phyloP scores from a whole-genome alignment of 1,140 invertebrate species.

The Tetramorium parvispinum region DNA sequence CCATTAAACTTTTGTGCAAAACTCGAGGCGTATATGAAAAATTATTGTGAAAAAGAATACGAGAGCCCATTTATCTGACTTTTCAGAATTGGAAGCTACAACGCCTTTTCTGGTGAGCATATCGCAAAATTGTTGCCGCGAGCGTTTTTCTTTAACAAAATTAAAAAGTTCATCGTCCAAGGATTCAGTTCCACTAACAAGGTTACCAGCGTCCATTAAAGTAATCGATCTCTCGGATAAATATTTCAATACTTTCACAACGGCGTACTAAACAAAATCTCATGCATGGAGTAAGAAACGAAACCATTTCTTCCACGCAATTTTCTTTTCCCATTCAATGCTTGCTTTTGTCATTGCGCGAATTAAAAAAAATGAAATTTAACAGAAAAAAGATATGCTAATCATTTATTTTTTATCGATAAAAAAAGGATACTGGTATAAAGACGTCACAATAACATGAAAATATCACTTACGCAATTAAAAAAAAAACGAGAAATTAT shows the following conservation, averaged over 20 bases:
- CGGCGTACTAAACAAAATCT: conserved; percentile 21
- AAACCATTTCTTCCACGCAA: neutral
- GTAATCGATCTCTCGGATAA: conserved; percentile 47
- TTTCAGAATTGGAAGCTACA: conserved; percentile 1
- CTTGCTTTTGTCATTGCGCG: neutral
- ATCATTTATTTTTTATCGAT: neutral
- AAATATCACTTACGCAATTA: neutral
- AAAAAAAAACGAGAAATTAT: neutral
- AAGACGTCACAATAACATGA: neutral
- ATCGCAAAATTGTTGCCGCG: conserved; percentile 11
- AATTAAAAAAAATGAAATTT: neutral
- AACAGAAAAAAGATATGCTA: neutral
- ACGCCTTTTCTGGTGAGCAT: neutral
- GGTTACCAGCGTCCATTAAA: conserved; percentile 42
- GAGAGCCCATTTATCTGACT: neutral
- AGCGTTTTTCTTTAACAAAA: conserved; percentile 35
- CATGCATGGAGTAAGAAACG: neutral
- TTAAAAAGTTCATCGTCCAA: conserved; percentile 40
- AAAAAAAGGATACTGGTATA: neutral
- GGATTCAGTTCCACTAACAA: conserved; percentile 36
- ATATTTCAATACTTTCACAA: conserved; percentile 43
- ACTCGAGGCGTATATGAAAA: neutral
- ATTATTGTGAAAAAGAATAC: conserved; percentile 1
- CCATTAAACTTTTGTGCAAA: neutral
- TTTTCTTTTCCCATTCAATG: neutral